Evolutionary conservation across 2,797 vertebrate genomes (phyloP), one percentile per base, ranked within the genome.

Genomic region (Aselliscus stoliczkanus): DNA sequence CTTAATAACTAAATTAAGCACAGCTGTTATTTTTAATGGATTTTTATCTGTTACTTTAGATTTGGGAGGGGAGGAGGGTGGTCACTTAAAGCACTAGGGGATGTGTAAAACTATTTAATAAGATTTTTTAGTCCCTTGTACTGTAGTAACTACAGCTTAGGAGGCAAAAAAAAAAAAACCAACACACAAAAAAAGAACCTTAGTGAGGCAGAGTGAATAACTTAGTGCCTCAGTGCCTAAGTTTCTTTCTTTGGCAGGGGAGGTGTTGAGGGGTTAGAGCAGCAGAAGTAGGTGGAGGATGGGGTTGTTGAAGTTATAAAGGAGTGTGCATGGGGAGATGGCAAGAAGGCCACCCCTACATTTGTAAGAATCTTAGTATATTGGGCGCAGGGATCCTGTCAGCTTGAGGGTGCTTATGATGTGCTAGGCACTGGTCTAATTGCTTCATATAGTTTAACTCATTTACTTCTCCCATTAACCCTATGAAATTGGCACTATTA

Each of bases 1-100:
- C n/a, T 85, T 77, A 73, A 76, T 80, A 93, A 88, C 54, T 37
- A 90, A 85, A 93, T 67, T 10, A 95, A 93, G 31, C 23, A 84
- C 42, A 18, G 15, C 42, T 79, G 27, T 62, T 37, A 86, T 69
- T 65, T 5, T 56, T 29, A 67, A 80, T 52, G 62, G 13, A 29
- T 76, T 79, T 79, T 93, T 93, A 79, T 29, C 31, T 89, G 5
- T 83, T 60, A 60, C 54, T 76, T 93, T 72, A 65, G 39, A 82
- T 69, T 67, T 86, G 62, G 50, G 37, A 27, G 9, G 20, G 42
- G 42, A 9, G 25, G 18, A 87, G 7, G 7, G n/a, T 88, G 42
- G 20, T 50, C 65, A 72, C 31, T 86, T 93, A 62, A 89, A 84
- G 37, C 31, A 70, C 60, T 52, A 69, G 67, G 54, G 23, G 14